phyloP scores from a whole-genome alignment of 2,888 invertebrate species.

The Melolontha melolontha region DNA sequence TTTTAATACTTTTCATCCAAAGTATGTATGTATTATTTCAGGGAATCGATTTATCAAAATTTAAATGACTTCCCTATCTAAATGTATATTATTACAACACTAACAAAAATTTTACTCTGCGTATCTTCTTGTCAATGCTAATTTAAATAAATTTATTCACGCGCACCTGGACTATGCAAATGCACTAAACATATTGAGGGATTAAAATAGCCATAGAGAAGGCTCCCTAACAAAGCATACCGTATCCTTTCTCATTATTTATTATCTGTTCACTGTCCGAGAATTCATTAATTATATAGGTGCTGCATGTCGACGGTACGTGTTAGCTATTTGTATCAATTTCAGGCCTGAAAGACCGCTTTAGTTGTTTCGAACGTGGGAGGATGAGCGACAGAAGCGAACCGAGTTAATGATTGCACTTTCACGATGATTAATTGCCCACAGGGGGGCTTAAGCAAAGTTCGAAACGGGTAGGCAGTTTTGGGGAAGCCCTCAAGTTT shows the following conservation, averaged over 20 bases:
- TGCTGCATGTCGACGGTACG: slow-evolving; percentile 26
- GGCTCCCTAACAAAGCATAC: too few relatives aligned
- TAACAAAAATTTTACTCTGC: too few relatives aligned
- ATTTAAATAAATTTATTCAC: too few relatives aligned
- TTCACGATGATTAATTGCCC: slow-evolving; percentile 36
- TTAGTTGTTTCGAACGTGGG: slow-evolving; percentile 31
- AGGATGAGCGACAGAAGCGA: slow-evolving; percentile 34
- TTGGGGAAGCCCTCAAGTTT: slow-evolving; percentile 7
- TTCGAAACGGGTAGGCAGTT: slow-evolving; percentile 27
- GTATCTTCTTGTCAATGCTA: too few relatives aligned
- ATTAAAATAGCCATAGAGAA: too few relatives aligned
- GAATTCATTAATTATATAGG: slow-evolving; percentile 29
- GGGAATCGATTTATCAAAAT: too few relatives aligned
- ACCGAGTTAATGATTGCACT: slow-evolving; percentile 38
- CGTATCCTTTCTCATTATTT: neutral
- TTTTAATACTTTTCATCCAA: too few relatives aligned
- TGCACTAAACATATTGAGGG: too few relatives aligned
- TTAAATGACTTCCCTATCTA: too few relatives aligned
- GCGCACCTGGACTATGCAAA: too few relatives aligned
- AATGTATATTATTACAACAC: too few relatives aligned
- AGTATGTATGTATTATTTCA: too few relatives aligned
- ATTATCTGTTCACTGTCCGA: slow-evolving; percentile 4
- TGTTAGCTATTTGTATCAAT: slow-evolving; percentile 37
- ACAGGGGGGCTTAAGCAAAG: slow-evolving; percentile 24
- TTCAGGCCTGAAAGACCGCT: slow-evolving; percentile 20